Conservation (phyloP, 2,113 vertebrate genomes). For the Neoarius graeffei region DNA sequence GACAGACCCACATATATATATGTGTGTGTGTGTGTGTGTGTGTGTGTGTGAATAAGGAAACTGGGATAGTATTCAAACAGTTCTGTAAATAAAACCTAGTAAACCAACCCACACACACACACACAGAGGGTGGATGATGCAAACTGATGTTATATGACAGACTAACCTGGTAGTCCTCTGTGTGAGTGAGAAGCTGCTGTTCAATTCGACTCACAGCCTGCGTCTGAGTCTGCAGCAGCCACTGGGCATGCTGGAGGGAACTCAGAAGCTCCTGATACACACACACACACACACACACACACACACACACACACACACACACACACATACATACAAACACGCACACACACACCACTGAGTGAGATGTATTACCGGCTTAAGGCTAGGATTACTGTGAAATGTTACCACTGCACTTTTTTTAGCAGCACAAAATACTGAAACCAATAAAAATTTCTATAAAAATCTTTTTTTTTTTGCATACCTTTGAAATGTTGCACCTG, state of each 20-base stretch:
- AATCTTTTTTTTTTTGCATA: slow-evolving; percentile 14
- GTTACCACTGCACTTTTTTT: slow-evolving; percentile 11
- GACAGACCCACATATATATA: no score
- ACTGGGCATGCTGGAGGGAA: slow-evolving; percentile 79
- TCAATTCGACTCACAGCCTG: slow-evolving; percentile 74
- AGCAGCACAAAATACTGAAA: neutral
- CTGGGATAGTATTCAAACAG: neutral
- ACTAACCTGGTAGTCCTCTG: slow-evolving; percentile 81
- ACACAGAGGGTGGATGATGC: neutral
- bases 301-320: slow-evolving; percentile 26
- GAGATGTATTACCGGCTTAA: slow-evolving; percentile 30
- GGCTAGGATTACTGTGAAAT: slow-evolving; percentile 24
- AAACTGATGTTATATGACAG: slow-evolving; percentile 47
- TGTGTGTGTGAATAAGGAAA: neutral
- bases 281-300: slow-evolving; percentile 30
- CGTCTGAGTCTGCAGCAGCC: slow-evolving; percentile 80
- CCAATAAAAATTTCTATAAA: neutral
- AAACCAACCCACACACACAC: neutral
- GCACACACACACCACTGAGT: slow-evolving; percentile 15
- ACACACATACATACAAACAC: slow-evolving; percentile 13
- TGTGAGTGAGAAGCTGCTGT: slow-evolving; percentile 76
- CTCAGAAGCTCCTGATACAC: slow-evolving; percentile 78
- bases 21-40: no score
- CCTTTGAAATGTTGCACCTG: slow-evolving; percentile 13
- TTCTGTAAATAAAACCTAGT: neutral